phyloP scores from a whole-genome alignment of 2,113 vertebrate genomes.

The Ceyx melanurus region DNA sequence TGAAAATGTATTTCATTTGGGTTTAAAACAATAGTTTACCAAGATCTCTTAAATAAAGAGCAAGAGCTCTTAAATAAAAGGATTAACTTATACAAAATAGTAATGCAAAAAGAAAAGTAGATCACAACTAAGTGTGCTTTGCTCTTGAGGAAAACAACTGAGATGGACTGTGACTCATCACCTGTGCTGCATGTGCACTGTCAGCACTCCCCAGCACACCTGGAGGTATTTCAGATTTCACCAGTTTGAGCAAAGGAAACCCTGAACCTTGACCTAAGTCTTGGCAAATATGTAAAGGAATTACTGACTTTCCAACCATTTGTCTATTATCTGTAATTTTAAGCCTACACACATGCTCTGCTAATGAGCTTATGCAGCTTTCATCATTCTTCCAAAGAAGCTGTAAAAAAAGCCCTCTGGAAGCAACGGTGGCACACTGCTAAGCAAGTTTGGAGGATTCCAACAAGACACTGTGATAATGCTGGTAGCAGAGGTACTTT shows the following conservation, averaged over 20 bases:
- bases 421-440: not conserved
- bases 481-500: not conserved
- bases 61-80: not conserved
- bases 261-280: slow-evolving; percentile 43
- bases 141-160: not conserved
- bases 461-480: not conserved
- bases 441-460: not conserved
- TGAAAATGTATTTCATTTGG: not conserved
- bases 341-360: slow-evolving; percentile 53
- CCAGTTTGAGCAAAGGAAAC: not conserved
- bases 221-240: slow-evolving; percentile 20
- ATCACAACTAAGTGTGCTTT: not conserved
- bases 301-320: slow-evolving; percentile 40
- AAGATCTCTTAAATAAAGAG: not conserved
- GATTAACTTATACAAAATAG: not conserved
- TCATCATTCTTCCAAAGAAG: slow-evolving; percentile 22
- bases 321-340: slow-evolving; percentile 58
- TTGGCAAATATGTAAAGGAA: slow-evolving; percentile 49
- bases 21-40: not conserved
- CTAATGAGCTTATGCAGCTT: slow-evolving; percentile 58
- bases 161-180: not conserved
- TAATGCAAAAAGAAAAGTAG: not conserved
- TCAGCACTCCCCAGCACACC: not conserved
- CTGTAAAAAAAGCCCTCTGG: not conserved
- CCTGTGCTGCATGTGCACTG: not conserved